phyloP scores from a whole-genome alignment of 2,797 vertebrate genomes.

The Anguilla pacifica region DNA sequence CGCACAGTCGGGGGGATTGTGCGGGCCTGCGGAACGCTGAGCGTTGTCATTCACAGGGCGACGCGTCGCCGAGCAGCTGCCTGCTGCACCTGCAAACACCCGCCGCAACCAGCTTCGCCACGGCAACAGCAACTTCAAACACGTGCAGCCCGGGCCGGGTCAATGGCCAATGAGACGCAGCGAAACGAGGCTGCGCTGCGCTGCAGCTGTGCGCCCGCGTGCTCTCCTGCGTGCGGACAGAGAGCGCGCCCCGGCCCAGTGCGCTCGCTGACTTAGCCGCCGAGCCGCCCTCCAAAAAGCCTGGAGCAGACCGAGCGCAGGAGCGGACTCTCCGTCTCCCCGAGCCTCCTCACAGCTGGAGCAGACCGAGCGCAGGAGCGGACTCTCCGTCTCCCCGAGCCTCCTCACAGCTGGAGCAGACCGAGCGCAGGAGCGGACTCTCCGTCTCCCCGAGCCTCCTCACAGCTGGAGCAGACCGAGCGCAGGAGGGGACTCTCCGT shows the following conservation, averaged over 20 bases:
- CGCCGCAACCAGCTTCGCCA: background rate
- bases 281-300: background rate
- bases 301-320: background rate
- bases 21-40: background rate
- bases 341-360: background rate
- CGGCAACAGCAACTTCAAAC: background rate
- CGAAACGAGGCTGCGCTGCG: background rate
- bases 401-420: background rate
- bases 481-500: background rate
- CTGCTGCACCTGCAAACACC: background rate
- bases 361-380: no score
- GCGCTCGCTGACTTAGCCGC: background rate
- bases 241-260: background rate
- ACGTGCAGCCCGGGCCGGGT: background rate
- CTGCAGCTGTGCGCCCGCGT: background rate
- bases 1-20: background rate
- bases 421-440: no score
- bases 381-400: background rate
- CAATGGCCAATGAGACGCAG: background rate
- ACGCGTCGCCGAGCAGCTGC: background rate
- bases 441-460: background rate
- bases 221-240: background rate
- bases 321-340: background rate
- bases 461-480: no score
- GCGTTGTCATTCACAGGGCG: background rate